Percentiles rank a stretch among this genome's conserved stretches.
Evolutionary conservation across 2,797 vertebrate species (phyloP).

Genomic region (Sciurus vulgaris): DNA sequence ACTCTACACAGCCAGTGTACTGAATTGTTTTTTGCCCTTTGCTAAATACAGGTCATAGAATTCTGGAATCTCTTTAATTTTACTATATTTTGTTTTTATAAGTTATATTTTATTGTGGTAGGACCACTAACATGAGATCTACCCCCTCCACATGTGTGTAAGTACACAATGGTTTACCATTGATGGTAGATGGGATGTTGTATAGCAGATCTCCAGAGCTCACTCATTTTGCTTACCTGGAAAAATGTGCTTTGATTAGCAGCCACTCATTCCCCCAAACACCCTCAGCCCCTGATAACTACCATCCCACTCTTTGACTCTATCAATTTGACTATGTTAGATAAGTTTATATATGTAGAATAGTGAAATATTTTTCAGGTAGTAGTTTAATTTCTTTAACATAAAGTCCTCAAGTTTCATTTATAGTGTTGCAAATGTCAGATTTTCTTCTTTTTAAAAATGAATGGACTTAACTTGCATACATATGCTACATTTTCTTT

Average conservation of each 20-base stretch:
- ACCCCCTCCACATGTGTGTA: neutral
- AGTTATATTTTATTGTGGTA: neutral
- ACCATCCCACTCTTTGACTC: neutral
- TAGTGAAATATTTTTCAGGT: neutral
- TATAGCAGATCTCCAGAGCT: neutral
- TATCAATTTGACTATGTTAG: neutral
- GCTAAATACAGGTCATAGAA: neutral
- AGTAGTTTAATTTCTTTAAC: neutral
- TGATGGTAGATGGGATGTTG: neutral
- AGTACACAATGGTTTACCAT: no score
- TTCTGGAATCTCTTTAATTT: neutral
- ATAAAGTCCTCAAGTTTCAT: neutral
- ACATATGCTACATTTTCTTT: neutral
- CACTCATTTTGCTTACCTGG: neutral
- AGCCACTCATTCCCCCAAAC: neutral
- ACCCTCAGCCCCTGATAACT: neutral
- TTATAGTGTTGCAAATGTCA: neutral
- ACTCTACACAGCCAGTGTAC: no score
- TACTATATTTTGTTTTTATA: neutral
- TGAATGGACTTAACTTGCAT: neutral
- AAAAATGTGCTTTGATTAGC: neutral
- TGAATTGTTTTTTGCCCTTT: neutral
- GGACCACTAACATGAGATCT: neutral
- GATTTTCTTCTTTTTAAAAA: neutral
- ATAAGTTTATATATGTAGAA: neutral